Evolutionary conservation across 2,113 vertebrate genomes (phyloP).

Genomic region (Pica pica): DNA sequence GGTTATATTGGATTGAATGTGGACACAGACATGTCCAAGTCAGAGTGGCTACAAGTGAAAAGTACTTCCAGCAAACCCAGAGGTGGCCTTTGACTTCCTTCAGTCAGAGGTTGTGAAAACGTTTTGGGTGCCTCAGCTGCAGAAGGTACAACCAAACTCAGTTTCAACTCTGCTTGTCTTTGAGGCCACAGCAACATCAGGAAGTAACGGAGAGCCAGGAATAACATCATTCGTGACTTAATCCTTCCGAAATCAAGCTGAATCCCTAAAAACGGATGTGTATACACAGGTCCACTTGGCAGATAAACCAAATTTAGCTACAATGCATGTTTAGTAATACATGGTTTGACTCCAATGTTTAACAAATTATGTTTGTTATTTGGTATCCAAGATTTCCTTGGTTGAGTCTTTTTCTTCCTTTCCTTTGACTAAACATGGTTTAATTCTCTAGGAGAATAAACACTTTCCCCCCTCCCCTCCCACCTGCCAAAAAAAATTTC

Average conservation of each 20-base stretch:
- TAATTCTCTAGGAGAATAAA: background rate
- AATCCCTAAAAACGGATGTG: background rate
- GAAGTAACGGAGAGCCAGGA: background rate
- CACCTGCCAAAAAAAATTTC: background rate
- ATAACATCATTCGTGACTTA: background rate
- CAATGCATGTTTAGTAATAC: background rate
- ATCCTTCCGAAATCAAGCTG: background rate
- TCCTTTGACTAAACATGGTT: background rate
- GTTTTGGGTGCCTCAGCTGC: background rate
- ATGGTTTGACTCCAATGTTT: background rate
- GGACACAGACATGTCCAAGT: background rate
- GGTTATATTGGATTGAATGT: background rate
- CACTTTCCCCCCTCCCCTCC: rapidly evolving
- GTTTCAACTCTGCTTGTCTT: background rate
- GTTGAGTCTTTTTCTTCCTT: background rate
- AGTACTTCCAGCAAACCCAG: background rate
- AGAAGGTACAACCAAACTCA: background rate
- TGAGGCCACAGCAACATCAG: background rate
- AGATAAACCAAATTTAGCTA: background rate
- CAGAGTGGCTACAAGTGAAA: background rate
- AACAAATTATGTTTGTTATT: background rate
- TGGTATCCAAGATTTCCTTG: background rate
- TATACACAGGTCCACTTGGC: background rate
- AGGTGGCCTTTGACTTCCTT: background rate
- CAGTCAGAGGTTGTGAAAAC: background rate